Evolutionary conservation across 2,797 vertebrate genomes (phyloP), one percentile per base, ranked within the genome.

Genomic region (Carduelis carduelis): DNA sequence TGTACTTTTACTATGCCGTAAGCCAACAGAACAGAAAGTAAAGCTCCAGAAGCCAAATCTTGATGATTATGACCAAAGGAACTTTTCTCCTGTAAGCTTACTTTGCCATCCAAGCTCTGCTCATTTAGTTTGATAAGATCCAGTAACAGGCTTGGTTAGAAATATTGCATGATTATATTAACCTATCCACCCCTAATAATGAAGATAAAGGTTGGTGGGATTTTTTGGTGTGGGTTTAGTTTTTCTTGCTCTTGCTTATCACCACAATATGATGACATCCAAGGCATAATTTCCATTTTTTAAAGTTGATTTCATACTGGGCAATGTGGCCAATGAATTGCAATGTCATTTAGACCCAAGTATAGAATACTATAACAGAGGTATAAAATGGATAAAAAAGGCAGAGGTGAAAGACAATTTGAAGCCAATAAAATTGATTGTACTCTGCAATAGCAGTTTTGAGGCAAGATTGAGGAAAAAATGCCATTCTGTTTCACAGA

Each of bases 31-130:
- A 95, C 85, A 96, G 90, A 93, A 95, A 90, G 88, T 89, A 90
- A 95, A 82, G 85, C 78, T 89, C 27, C 46, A 65, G 71, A 89
- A 89, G 93, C 94, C 96, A 96, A 94, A 89, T 90, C 90, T 82
- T 94, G 94, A 90, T 88, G 92, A 90, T 90, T 97, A 84, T 70
- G 56, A 91, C 77, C 92, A 94, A 74, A 87, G 87, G 85, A 95
- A 84, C 83, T 95, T 97, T 46, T 89, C 60, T 79, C 28, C 68
- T 92, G 46, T 74, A 89, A 94, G 56, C 60, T 94, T 84, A 35
- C 77, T 94, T 66, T 91, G 79, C 52, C 34, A 41, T 94, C 85
- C 70, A 79, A 79, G 60, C 79, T 90, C 59, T 27, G 35, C 70
- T 90, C 19, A 9, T 86, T 90, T 93, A 82, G 14, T 89, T 93